Evolutionary conservation across 2,888 invertebrate species (phyloP).

Genomic region (Dynastes hyllus): DNA sequence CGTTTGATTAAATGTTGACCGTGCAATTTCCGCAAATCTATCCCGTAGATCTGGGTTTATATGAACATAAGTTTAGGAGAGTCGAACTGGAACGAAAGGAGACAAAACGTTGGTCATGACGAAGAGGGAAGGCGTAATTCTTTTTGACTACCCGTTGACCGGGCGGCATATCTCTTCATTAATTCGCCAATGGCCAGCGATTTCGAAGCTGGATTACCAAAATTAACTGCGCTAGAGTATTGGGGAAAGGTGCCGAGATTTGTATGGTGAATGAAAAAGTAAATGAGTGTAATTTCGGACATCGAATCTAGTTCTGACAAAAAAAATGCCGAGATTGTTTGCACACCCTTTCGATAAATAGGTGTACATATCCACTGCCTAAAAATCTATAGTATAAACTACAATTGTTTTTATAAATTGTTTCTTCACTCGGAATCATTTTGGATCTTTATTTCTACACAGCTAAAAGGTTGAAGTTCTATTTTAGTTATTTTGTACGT

Average conservation of each 20-base stretch:
- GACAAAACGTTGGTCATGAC: background rate
- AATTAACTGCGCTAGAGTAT: conserved; percentile 24
- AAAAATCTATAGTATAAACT: too few relatives aligned
- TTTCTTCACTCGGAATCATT: too few relatives aligned
- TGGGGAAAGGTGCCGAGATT: background rate
- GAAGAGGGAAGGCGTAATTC: background rate
- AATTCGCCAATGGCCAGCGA: conserved; percentile 20
- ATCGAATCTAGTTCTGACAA: too few relatives aligned
- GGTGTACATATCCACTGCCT: too few relatives aligned
- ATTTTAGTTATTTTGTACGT: too few relatives aligned
- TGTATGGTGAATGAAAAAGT: background rate
- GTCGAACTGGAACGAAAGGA: background rate
- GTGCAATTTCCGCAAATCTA: conserved; percentile 22
- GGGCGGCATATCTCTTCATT: conserved; percentile 35
- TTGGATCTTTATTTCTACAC: too few relatives aligned
- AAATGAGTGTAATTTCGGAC: conserved; percentile 1
- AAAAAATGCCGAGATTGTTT: too few relatives aligned
- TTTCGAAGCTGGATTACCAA: conserved; percentile 8
- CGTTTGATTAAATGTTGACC: conserved; percentile 28
- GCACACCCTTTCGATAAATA: too few relatives aligned
- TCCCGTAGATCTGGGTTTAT: background rate
- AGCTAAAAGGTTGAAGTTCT: too few relatives aligned
- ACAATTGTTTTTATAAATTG: too few relatives aligned
- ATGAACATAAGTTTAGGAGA: background rate
- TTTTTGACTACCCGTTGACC: conserved; percentile 10